A percentile compares a stretch with the other conserved stretches of the same genome.
Evolutionary conservation across 2,113 vertebrate genomes (phyloP).

Genomic region (Centropristis striata): DNA sequence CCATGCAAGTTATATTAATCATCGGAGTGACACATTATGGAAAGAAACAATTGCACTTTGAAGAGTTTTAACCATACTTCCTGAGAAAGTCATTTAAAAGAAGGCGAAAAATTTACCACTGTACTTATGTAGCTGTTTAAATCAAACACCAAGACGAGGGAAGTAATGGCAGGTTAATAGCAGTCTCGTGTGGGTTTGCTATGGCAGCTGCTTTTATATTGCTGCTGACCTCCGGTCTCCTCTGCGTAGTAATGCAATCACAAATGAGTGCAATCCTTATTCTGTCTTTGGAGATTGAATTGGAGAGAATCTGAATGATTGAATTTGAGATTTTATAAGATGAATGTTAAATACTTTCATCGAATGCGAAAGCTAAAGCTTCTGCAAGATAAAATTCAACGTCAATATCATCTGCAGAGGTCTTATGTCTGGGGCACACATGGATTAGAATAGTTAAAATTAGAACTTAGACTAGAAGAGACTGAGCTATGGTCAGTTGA

Average conservation of each 20-base stretch:
- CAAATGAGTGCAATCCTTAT: constrained; percentile 25
- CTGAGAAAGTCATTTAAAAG: constrained; percentile 21
- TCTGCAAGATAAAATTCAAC: background rate
- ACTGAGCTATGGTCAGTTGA: background rate
- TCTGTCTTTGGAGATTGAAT: constrained; percentile 21
- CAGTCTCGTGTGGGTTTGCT: constrained; percentile 23
- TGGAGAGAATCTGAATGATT: constrained; percentile 21
- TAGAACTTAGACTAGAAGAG: background rate
- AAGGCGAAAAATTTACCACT: background rate
- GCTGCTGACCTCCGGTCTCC: constrained; percentile 17
- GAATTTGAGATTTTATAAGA: constrained; percentile 40
- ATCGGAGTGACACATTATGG: constrained; percentile 59
- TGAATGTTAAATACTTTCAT: constrained; percentile 30
- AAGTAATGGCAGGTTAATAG: constrained; percentile 49
- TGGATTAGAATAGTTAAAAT: background rate
- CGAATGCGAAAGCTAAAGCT: constrained; percentile 19
- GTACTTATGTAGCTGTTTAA: constrained; percentile 19
- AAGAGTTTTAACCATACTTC: constrained; percentile 47
- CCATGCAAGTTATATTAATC: constrained; percentile 72
- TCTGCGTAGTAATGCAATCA: constrained; percentile 32
- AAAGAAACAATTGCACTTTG: constrained; percentile 53
- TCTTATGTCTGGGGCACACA: background rate
- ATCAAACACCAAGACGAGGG: constrained; percentile 7
- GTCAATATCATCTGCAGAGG: background rate
- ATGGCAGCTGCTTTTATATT: constrained; percentile 33